phyloP scores from a whole-genome alignment of 2,888 invertebrate species.

The Acanthococcus lagerstroemiae region DNA sequence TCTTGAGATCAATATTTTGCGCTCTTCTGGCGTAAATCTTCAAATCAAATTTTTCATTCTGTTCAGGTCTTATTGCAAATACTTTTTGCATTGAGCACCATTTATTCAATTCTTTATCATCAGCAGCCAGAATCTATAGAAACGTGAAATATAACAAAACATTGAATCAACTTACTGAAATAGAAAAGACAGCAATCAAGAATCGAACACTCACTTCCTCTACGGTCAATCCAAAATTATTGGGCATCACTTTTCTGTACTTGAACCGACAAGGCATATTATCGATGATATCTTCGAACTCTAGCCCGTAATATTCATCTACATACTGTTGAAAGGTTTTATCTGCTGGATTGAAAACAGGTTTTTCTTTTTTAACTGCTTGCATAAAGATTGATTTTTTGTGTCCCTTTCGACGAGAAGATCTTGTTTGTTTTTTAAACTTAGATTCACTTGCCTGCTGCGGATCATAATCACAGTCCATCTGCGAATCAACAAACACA shows the following conservation, averaged over 20 bases:
- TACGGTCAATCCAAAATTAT: slow-evolving; percentile 78
- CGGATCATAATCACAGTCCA: slow-evolving; percentile 80
- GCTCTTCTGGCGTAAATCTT: slow-evolving; percentile 64
- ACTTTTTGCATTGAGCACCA: slow-evolving; percentile 91
- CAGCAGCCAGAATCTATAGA: slow-evolving; percentile 72
- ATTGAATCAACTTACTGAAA: slow-evolving; percentile 3
- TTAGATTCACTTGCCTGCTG: slow-evolving; percentile 42
- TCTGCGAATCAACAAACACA: slow-evolving; percentile 45
- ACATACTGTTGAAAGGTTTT: slow-evolving; percentile 76
- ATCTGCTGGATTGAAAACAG: slow-evolving; percentile 66
- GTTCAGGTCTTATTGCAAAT: slow-evolving; percentile 62
- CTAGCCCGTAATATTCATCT: slow-evolving; percentile 88
- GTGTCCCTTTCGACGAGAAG: slow-evolving; percentile 53
- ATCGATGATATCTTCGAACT: slow-evolving; percentile 91
- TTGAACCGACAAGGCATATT: slow-evolving; percentile 87
- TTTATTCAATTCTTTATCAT: slow-evolving; percentile 85
- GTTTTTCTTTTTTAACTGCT: slow-evolving; percentile 59
- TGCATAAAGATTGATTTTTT: slow-evolving; percentile 43
- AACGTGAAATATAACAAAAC: slow-evolving; percentile 33
- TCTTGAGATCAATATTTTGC: slow-evolving; percentile 61
- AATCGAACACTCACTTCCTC: slow-evolving; percentile 63
- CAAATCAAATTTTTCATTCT: slow-evolving; percentile 70
- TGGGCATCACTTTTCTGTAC: slow-evolving; percentile 78
- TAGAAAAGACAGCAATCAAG: neutral
- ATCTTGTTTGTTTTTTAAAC: slow-evolving; percentile 48